A percentile compares a stretch with the other conserved stretches of the same genome.
phyloP scores from a whole-genome alignment of 2,888 invertebrate species.

The Tupiocoris notatus region DNA sequence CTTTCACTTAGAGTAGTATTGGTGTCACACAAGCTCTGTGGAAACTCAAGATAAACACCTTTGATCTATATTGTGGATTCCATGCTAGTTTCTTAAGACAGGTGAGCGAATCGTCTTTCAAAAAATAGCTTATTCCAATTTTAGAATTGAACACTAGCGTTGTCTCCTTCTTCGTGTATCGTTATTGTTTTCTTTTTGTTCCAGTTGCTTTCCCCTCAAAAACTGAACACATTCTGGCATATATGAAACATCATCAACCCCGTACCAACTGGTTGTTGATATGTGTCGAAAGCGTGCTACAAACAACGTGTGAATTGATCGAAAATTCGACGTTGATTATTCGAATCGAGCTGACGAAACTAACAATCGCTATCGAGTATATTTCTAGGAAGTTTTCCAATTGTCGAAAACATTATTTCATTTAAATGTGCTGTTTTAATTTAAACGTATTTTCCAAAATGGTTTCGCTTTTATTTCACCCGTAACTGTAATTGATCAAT shows the following conservation, averaged over 20 bases:
- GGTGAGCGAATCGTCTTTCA: constrained; percentile 2
- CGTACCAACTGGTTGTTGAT: not conserved
- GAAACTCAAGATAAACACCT: constrained; percentile 18
- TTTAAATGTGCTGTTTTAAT: constrained; percentile 30
- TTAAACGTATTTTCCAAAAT: constrained; percentile 35
- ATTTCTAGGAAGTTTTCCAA: constrained; percentile 2
- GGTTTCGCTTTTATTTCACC: too few species aligned
- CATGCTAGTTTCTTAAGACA: constrained; percentile 2
- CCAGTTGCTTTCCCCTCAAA: constrained; percentile 37
- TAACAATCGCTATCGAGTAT: constrained; percentile 14
- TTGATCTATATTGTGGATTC: not conserved
- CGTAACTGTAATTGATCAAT: too few species aligned
- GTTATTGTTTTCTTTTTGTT: constrained; percentile 11
- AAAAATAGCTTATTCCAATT: not conserved
- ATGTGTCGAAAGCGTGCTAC: not conserved
- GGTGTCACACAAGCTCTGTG: constrained; percentile 25
- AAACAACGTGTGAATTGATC: not conserved
- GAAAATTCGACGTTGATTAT: not conserved
- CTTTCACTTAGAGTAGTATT: constrained; percentile 38
- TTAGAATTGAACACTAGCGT: too few species aligned
- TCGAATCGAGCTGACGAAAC: constrained; percentile 4
- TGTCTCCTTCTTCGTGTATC: too few species aligned
- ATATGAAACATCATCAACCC: not conserved
- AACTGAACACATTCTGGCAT: not conserved
- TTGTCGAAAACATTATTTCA: constrained; percentile 14